These are phyloP conservation scores for Spicauda simplicius DNA, from an alignment of 2,888 invertebrate genomes.

Conservation along the genomic window DNA sequence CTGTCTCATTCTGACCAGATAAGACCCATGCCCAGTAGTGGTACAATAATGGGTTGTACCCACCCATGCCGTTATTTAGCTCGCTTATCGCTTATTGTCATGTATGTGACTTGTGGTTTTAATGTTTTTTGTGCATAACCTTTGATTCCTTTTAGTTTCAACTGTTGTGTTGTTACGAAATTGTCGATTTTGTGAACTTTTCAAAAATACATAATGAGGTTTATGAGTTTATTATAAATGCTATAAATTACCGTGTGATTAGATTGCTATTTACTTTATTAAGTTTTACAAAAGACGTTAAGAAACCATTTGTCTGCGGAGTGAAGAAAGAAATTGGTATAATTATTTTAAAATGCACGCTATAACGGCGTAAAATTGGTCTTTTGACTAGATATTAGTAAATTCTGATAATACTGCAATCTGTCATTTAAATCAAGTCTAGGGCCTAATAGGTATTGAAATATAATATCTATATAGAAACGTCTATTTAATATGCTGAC, in stretches of 20 bases:
- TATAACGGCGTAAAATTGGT: too few relatives aligned
- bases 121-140: constrained; percentile 20
- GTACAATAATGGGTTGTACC: too few relatives aligned
- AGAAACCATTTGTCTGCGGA: constrained; percentile 7
- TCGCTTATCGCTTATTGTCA: neutral
- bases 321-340: neutral
- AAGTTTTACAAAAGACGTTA: neutral
- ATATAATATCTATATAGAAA: too few relatives aligned
- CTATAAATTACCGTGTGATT: constrained; percentile 18
- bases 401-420: too few relatives aligned
- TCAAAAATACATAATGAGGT: constrained; percentile 15
- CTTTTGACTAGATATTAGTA: too few relatives aligned
- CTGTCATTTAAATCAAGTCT: too few relatives aligned
- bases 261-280: constrained; percentile 16
- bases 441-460: too few relatives aligned
- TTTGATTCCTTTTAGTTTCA: constrained; percentile 35
- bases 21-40: too few relatives aligned
- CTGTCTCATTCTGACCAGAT: too few relatives aligned
- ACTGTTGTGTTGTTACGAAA: constrained; percentile 39
- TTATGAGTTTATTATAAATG: constrained; percentile 11
- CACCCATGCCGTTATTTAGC: too few relatives aligned
- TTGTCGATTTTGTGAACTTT: constrained; percentile 33
- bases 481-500: too few relatives aligned
- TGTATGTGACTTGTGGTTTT: neutral
- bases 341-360: neutral